Evolutionary conservation across 2,888 invertebrate species (phyloP).

Genomic region (Lissocephala sabroskyi): DNA sequence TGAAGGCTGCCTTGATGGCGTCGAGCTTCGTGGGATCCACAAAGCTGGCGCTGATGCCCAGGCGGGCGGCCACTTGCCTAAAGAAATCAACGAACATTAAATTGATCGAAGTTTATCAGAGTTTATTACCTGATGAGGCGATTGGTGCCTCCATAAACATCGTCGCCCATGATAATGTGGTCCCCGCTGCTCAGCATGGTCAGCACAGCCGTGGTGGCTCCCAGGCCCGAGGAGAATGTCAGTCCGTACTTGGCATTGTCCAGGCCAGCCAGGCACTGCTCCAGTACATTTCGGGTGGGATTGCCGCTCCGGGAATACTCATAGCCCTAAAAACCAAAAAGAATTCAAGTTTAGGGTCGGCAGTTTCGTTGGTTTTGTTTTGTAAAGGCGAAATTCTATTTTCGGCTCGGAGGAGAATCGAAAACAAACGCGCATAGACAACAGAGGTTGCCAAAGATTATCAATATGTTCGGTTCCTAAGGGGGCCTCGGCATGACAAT

Average conservation of each 20-base stretch:
- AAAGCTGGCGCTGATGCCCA: slow-evolving; percentile 84
- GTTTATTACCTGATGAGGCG: slow-evolving; percentile 78
- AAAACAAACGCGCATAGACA: too few relatives aligned
- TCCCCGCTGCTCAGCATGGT: slow-evolving; percentile 88
- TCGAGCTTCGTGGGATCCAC: slow-evolving; percentile 82
- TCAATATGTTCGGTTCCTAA: too few relatives aligned
- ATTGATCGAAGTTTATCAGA: neutral
- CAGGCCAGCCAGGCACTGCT: slow-evolving; percentile 90
- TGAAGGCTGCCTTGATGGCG: slow-evolving; percentile 80
- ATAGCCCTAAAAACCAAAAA: slow-evolving; percentile 79
- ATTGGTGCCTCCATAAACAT: slow-evolving; percentile 96
- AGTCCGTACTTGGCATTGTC: slow-evolving; percentile 91
- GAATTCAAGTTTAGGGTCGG: too few relatives aligned
- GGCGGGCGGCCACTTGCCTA: slow-evolving; percentile 77
- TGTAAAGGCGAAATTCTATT: too few relatives aligned
- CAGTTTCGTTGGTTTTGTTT: too few relatives aligned
- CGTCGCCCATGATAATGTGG: slow-evolving; percentile 91
- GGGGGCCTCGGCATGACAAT: too few relatives aligned
- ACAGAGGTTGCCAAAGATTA: too few relatives aligned
- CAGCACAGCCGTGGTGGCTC: slow-evolving; percentile 84
- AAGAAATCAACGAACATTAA: slow-evolving; percentile 61
- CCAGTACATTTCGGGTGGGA: slow-evolving; percentile 91
- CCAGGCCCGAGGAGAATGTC: slow-evolving; percentile 92
- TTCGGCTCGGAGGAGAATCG: too few relatives aligned
- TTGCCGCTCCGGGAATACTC: slow-evolving; percentile 96